Evolutionary conservation across 53 echinoderm and acorn worm species (phyloP), one percentile per base, ranked within the genome.

Genomic region (Echinarachnius parma): DNA sequence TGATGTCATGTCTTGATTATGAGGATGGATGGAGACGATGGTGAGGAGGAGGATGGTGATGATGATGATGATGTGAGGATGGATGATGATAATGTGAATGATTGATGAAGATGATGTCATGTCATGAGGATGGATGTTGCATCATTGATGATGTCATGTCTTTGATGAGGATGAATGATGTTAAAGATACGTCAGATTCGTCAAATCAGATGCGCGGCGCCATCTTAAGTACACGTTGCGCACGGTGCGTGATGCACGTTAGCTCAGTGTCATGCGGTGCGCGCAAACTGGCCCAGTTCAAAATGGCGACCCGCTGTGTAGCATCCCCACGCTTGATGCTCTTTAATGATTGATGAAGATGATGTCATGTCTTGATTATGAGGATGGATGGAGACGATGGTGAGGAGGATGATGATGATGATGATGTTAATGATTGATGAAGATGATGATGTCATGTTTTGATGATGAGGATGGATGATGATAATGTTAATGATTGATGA

Each of bases 341-440:
- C n/a, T n/a, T n/a, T n/a, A n/a, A n/a, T n/a, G n/a, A n/a, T n/a
- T n/a, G n/a, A n/a, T n/a, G n/a, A n/a, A n/a, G n/a, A 16, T 52
- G 21, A 52, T 52, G 52, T 23, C 25, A 25, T 4, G 4, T 48
- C 3, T 48, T 48, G 48, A 11, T 48, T n/a, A 3, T 48, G 48
- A 48, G 3, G 21, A 48, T 48, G 48, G n/a, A 48, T 48, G 4
- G 14, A 19, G 21, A 8, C 21, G 48, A 48, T 48, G 48, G 48
- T 48, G 48, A 11, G n/a, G 48, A 8, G n/a, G 48, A 48, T 48
- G 48, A 48, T 11, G 48, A 48, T 48, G 48, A 48, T 48, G n/a
- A 48, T 48, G 48, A 48, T 48, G 48, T 5, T 48, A 21, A 48
- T 48, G 3, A n/a, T n/a, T n/a, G n/a, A 48, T 48, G 48, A 48